Evolutionary conservation across 2,888 invertebrate species (phyloP).

Genomic region (Caenorhabditis sulstoni): DNA sequence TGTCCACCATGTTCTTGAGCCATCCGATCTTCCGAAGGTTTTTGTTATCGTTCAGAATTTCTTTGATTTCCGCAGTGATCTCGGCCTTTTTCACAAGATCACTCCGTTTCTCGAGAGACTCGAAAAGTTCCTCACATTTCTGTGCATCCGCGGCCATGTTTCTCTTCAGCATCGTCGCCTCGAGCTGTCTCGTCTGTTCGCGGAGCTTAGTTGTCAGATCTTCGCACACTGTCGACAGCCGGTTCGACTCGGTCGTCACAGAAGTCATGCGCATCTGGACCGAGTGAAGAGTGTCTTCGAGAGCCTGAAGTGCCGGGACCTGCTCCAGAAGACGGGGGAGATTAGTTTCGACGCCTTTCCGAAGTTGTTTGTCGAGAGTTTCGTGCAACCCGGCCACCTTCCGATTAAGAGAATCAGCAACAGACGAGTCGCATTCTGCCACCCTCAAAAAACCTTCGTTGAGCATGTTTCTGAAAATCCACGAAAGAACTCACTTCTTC

Average conservation of each 20-base stretch:
- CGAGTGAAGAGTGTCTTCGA: constrained; percentile 74
- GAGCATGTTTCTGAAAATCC: no score
- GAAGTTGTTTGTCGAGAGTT: constrained; percentile 74
- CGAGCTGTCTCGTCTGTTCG: constrained; percentile 53
- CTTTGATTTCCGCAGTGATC: constrained; percentile 61
- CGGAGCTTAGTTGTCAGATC: constrained; percentile 41
- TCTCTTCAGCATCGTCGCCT: constrained; percentile 51
- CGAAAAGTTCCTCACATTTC: constrained; percentile 70
- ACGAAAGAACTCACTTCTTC: no score
- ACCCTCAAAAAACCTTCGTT: constrained; percentile 59
- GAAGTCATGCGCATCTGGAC: constrained; percentile 60
- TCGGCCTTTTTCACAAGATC: constrained; percentile 68
- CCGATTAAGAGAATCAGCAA: constrained; percentile 69
- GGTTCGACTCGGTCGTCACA: constrained; percentile 54
- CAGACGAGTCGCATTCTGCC: constrained; percentile 67
- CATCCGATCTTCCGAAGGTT: constrained; percentile 65
- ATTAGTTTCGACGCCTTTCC: constrained; percentile 79
- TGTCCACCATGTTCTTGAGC: constrained; percentile 64
- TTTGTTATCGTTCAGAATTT: constrained; percentile 64
- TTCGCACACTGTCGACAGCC: constrained; percentile 48
- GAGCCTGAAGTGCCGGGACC: constrained; percentile 75
- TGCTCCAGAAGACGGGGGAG: constrained; percentile 77
- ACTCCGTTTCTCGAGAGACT: constrained; percentile 66
- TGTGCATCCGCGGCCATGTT: constrained; percentile 66
- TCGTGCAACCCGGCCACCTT: constrained; percentile 74